These are phyloP conservation scores for Pemphredon lugubris DNA, from an alignment of 2,888 invertebrate species.

Conservation along the genomic window DNA sequence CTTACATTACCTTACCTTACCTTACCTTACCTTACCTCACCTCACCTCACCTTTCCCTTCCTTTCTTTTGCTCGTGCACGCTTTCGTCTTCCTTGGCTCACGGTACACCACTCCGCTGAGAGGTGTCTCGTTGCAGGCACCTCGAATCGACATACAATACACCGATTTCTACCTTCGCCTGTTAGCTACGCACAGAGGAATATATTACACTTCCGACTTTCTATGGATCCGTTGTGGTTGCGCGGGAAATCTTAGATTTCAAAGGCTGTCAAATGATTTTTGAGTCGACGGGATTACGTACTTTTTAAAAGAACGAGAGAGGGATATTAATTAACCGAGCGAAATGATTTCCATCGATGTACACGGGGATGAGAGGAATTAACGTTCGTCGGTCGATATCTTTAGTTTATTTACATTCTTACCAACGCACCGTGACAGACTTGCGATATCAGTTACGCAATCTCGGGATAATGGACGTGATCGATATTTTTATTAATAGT, in stretches of 20 bases:
- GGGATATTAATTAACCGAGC: no score
- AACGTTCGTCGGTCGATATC: no score
- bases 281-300: neutral
- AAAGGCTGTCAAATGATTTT: constrained; percentile 26
- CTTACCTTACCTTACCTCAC: no score
- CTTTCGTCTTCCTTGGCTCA: constrained; percentile 25
- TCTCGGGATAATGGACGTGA: no score
- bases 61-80: neutral
- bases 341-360: neutral
- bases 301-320: no score
- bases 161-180: constrained; percentile 38
- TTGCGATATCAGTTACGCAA: no score
- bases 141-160: constrained; percentile 49
- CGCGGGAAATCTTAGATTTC: constrained; percentile 41
- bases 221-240: constrained; percentile 46
- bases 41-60: no score
- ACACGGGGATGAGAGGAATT: no score
- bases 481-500: no score
- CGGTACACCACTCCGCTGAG: constrained; percentile 18
- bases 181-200: constrained; percentile 36
- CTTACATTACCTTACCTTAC: no score
- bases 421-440: no score
- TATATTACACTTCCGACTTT: constrained; percentile 58
- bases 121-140: constrained; percentile 48
- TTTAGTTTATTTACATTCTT: no score